Evolutionary conservation across 1,140 invertebrate species (phyloP).

Genomic region (Vanessa tameamea): DNA sequence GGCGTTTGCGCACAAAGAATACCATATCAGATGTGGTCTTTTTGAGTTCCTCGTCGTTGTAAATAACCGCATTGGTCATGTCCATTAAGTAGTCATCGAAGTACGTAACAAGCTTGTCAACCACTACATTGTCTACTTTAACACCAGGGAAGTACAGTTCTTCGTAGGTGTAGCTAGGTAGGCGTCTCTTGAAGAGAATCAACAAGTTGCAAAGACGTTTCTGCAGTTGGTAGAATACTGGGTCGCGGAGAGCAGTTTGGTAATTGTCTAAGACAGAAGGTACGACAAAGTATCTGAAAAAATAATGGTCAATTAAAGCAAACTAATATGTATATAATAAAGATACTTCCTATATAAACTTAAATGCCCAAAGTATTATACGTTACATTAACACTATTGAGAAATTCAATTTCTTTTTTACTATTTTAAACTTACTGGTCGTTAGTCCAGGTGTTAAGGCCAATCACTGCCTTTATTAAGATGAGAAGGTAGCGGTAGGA

Average conservation of each 20-base stretch:
- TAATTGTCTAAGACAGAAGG: slow-evolving; percentile 80
- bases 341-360: too few relatives aligned
- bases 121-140: slow-evolving; percentile 78
- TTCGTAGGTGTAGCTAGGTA: slow-evolving; percentile 83
- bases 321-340: too few relatives aligned
- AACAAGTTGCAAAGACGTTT: slow-evolving; percentile 82
- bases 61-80: slow-evolving; percentile 74
- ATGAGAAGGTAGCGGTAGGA: slow-evolving; percentile 72
- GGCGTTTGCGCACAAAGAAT: slow-evolving; percentile 82
- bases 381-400: too few relatives aligned
- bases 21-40: slow-evolving; percentile 57
- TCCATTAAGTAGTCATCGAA: slow-evolving; percentile 81
- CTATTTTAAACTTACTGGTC: slow-evolving; percentile 60
- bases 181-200: slow-evolving; percentile 80
- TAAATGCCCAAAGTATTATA: too few relatives aligned
- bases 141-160: slow-evolving; percentile 82
- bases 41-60: slow-evolving; percentile 59
- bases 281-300: slow-evolving; percentile 68
- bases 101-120: slow-evolving; percentile 80
- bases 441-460: slow-evolving; percentile 55
- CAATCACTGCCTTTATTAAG: slow-evolving; percentile 64
- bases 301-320: neutral
- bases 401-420: slow-evolving; percentile 3
- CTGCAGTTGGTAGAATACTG: slow-evolving; percentile 84
- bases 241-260: slow-evolving; percentile 84